Percentiles rank a stretch among this genome's conserved stretches.
phyloP scores from a whole-genome alignment of 2,113 vertebrate genomes.

The Leptobrachium ailaonicum region DNA sequence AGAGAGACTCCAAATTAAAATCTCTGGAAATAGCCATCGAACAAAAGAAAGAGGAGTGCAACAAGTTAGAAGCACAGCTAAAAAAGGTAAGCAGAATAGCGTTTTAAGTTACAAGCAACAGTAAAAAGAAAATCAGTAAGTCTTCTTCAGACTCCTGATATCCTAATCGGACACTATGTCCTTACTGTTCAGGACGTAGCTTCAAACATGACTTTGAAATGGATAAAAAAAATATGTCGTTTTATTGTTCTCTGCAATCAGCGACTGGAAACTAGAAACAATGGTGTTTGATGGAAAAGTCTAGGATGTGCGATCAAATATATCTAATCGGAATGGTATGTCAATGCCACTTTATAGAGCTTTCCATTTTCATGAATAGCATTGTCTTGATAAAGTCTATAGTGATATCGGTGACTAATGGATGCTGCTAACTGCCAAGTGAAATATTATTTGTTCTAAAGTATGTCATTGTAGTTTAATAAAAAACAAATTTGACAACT shows the following conservation, averaged over 20 bases:
- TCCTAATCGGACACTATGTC: conserved; percentile 57
- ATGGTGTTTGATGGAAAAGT: conserved; percentile 15
- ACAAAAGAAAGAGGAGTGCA: conserved; percentile 99
- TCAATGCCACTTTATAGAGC: too few relatives aligned
- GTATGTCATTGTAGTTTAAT: too few relatives aligned
- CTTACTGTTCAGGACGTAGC: conserved; percentile 52
- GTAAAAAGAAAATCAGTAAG: conserved; percentile 22
- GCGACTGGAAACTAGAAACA: conserved; percentile 56
- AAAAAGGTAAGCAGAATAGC: conserved; percentile 75
- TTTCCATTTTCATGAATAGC: too few relatives aligned
- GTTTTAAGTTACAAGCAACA: not conserved
- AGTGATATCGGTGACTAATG: too few relatives aligned
- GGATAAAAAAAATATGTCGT: conserved; percentile 54
- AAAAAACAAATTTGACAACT: too few relatives aligned
- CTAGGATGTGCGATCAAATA: too few relatives aligned
- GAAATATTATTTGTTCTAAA: too few relatives aligned
- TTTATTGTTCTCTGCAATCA: conserved; percentile 37
- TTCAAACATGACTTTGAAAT: conserved; percentile 57
- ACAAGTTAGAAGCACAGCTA: conserved; percentile 97
- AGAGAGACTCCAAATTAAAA: conserved; percentile 97
- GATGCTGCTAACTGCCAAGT: too few relatives aligned
- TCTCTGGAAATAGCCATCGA: conserved; percentile 97
- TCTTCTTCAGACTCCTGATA: conserved; percentile 62
- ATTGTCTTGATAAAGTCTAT: too few relatives aligned
- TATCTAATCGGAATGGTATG: too few relatives aligned